Evolutionary conservation across 1,140 invertebrate species (phyloP), one percentile per base, ranked within the genome.

Genomic region (Heliconius congener): DNA sequence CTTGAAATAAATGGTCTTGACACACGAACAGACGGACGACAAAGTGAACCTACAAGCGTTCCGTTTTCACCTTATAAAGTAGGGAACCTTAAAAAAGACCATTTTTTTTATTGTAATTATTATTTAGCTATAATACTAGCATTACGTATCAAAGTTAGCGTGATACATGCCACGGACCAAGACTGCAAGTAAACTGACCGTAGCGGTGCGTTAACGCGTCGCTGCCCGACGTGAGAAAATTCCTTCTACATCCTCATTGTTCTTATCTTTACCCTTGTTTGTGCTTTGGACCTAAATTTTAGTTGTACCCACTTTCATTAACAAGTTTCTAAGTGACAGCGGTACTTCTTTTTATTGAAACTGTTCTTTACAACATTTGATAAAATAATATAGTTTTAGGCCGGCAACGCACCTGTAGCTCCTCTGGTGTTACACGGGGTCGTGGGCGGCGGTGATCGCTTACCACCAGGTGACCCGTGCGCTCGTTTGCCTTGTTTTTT

Each of bases 151-250:
- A 76, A 60, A 52, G 57, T 73, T 81, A 39, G 80, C 74, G 74
- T 81, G 77, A 78, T 76, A 74, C 76, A 79, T 84, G 82, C 84
- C 85, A 86, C 85, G 84, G 83, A 87, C 80, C 81, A 84, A 84
- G 87, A 88, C 82, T 86, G 78, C 85, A 86, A 86, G 87, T 85
- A 87, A 90, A 88, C 88, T 89, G 86, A 91, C 89, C 91, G 90
- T 91, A 86, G 87, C 86, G 84, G 71, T 84, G 74, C 76, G 84
- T 90, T 90, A 82, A 90, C 88, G 92, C 90, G 86, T 90, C 88
- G 89, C 76, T 85, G 87, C 88, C 75, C 84, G 46, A 83, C 90
- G 92, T 94, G 92, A 86, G 92, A 94, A 92, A 83, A 89, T 86
- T 88, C 85, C 86, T 82, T 83, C 78, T 84, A 57, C 83, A 71